Base-by-base conservation (phyloP, 2,113 vertebrate species). In the Irena cyanogastra region DNA sequence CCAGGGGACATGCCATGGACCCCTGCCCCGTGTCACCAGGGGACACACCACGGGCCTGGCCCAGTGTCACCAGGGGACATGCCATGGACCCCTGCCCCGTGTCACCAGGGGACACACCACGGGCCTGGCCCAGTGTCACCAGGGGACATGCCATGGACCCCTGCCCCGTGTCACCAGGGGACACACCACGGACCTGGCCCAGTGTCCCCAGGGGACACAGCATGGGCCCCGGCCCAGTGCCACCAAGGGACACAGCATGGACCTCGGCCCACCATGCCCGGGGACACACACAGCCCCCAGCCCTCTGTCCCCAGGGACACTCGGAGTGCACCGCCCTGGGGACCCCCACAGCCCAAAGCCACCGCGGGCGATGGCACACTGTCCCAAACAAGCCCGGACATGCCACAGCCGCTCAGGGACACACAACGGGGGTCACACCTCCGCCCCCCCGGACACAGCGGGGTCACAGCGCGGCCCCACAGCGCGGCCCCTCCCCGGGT, bases 191-290 rank as follows among this genome's bases (percentile, higher is more conserved):
- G 41, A 41, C 8, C 26, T 5, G 1, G 59, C 37, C 37, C 59
- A 39, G 8, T 61, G 37, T 20, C 59, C 18, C 33, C 59, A n/a
- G n/a, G n/a, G n/a, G n/a, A n/a, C n/a, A n/a, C n/a, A n/a, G n/a
- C 41, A 41, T 41, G 41, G 41, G 14, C 23, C 8, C 26, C 7
- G 1, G 59, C 37, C 37, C 59, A 39, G 8, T 61, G 37, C 14
- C 59, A 27, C 33, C 59, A n/a, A n/a, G n/a, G n/a, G n/a, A n/a
- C n/a, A n/a, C n/a, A n/a, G n/a, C n/a, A 61, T 10, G 41, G 41
- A 11, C 41, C 11, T 14, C 41, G 6, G 44, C 59, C 13, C 42
- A 26, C 6, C 44, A 21, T 6, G n/a, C 17, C 1, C 0, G 4
- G 71, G n/a, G 49, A 37, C 31, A 42, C 41, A 16, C 15, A 4